Base-by-base conservation (phyloP, 2,113 vertebrate genomes). In the Phyllopteryx taeniolatus region DNA sequence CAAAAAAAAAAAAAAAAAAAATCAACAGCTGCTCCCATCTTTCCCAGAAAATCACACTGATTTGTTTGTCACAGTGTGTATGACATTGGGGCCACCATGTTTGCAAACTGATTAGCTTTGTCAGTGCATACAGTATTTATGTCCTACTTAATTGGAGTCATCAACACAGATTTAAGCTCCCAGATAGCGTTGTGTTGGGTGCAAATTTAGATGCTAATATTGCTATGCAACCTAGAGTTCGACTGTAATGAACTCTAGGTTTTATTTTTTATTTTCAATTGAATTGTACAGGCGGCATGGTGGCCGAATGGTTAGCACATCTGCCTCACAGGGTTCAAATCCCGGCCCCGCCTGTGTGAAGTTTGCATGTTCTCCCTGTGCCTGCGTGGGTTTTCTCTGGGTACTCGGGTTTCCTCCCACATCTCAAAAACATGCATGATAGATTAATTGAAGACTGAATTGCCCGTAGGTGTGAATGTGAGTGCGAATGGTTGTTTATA, bases 11-110 rank as follows among this genome's bases (percentile, higher is more conserved):
- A 35, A 61, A 17, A 39, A 39, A 39, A 5, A 0, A 39, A 33
- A 74, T 42, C 33, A 54, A 72, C 70, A 76, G 70, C 70, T 74
- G 68, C 57, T 60, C 43, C 64, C 2, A 5, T 31, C 3, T 2
- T 62, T 54, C 4, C 15, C 27, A 15, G 22, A 39, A n/a, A 20
- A 2, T 13, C 19, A 20, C 53, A 27, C 27, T 31, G 11, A 49
- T 42, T 75, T 71, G 49, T 53, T 72, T 68, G 2, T n/a, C 2
- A 44, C 3, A 15, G 47, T 43, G 51, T 43, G 43, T 39, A 6
- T 12, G 19, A 59, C 75, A 74, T 39, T 27, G 22, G 67, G 47
- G 44, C 56, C 72, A 43, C 9, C 2, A 4, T 44, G 60, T 39
- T 22, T 11, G 31, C 1, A 27, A 64, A 59, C 5, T 39, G 33